Base-by-base conservation (phyloP, 2,113 vertebrate genomes). In the Chloropsis cyanopogon region DNA sequence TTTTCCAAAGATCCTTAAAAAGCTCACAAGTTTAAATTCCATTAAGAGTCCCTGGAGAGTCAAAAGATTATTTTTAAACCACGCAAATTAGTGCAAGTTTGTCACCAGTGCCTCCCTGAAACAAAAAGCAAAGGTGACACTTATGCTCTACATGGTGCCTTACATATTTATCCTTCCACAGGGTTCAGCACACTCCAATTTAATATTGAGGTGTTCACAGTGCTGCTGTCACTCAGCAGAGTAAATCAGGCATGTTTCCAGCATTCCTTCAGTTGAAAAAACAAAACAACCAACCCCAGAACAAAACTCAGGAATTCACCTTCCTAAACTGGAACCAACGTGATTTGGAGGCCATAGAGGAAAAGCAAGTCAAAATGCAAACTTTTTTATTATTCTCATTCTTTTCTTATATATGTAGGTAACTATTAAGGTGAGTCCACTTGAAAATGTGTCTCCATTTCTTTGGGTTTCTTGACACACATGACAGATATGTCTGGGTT, bases 261-360 rank as follows among this genome's bases (percentile, higher is more conserved):
- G 19, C 44, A 63, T 37, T 42, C 6, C 16, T 63, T 42, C 31
- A 37, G 22, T 6, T 37, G 14, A 42, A 28, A 5, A 49, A 76
- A 13, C 12, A 14, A 39, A 19, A 26, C 15, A 63, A 18, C 35
- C 57, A 60, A 60, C 37, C 24, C 0, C 12, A 31, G 3, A 18
- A 8, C 11, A 20, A 63, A n/a, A 1, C 13, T 8, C 24, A 49
- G 11, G 16, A 69, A 82, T 75, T 50, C 29, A 57, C 8, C 4
- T 44, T 33, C 8, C 29, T 56, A 47, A 26, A 61, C 6, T 19
- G 42, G 25, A 83, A 52, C 11, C 0, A 0, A 28, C n/a, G 80
- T 68, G 10, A 24, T 54, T 33, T 59, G 19, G 35, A 50, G 28
- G 10, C 9, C 1, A 1, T 3, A 11, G 16, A 3, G 18, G 6